A percentile compares a stretch with the other conserved stretches of the same genome.
Conservation (phyloP, 2,797 vertebrate genomes). For the Ibycter americanus region DNA sequence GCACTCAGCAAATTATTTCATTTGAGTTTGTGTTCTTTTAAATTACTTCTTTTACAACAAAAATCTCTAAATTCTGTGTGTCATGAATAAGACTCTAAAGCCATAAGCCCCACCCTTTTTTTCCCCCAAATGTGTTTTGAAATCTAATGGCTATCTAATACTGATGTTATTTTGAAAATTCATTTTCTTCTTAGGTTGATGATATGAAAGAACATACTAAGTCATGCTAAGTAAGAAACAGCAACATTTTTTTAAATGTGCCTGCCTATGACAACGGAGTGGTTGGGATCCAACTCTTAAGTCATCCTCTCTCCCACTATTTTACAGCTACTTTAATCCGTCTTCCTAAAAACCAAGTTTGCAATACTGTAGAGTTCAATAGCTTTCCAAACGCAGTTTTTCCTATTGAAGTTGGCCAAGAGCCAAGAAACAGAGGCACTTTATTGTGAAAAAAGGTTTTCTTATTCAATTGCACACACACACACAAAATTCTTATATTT, state of each 20-base stretch:
- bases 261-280: neutral
- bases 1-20: neutral
- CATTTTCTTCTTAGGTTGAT: neutral
- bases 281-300: neutral
- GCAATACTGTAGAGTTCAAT: neutral
- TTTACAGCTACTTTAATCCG: neutral
- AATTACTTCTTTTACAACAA: slow-evolving; percentile 1
- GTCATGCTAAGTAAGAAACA: neutral
- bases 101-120: neutral
- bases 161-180: slow-evolving; percentile 30
- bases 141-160: neutral
- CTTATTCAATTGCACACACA: neutral
- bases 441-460: neutral
- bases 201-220: neutral
- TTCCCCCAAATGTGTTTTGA: neutral
- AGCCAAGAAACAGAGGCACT: neutral
- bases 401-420: neutral
- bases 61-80: neutral
- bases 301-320: neutral
- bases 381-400: neutral
- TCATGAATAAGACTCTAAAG: slow-evolving; percentile 33
- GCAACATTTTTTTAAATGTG: neutral
- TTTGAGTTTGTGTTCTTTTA: neutral
- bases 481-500: neutral
- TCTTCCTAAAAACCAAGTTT: neutral